A percentile compares a stretch with the other conserved stretches of the same genome.
Conservation (phyloP, 2,113 vertebrate genomes). For the Mobula hypostoma region DNA sequence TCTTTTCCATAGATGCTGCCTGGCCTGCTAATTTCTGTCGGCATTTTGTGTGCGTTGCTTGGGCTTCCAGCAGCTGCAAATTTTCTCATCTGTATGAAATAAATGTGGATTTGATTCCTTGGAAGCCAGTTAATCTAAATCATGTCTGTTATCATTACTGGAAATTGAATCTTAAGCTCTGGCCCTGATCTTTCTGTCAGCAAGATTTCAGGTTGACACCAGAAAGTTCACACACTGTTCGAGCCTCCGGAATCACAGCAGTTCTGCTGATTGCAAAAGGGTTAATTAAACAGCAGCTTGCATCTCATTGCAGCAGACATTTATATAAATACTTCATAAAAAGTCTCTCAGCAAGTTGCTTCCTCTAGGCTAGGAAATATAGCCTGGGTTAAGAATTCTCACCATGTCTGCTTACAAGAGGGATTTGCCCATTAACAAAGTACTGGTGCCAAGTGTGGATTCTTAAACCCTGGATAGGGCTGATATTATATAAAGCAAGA, state of each 20-base stretch:
- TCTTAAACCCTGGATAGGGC: constrained; percentile 7
- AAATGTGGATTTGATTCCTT: not conserved
- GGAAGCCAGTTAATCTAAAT: not conserved
- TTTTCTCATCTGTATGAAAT: too few species aligned
- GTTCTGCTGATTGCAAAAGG: not conserved
- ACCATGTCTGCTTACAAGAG: not conserved
- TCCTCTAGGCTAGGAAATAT: not conserved
- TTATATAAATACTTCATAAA: not conserved
- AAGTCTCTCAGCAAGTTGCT: not conserved
- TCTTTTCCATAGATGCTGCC: too few species aligned
- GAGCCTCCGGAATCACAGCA: not conserved
- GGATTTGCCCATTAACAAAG: not conserved
- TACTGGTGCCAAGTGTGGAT: not conserved
- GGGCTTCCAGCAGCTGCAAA: too few species aligned
- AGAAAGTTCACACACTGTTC: not conserved
- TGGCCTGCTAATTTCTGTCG: too few species aligned
- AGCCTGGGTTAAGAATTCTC: constrained; percentile 27
- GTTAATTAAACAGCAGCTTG: not conserved
- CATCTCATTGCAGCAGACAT: not conserved
- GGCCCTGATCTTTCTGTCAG: not conserved
- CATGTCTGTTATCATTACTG: not conserved
- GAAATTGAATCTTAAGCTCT: not conserved
- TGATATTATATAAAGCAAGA: constrained; percentile 30
- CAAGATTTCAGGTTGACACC: not conserved
- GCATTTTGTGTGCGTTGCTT: too few species aligned